Evolutionary conservation across 64 coral and sea anemone genomes (phyloP), one percentile per base, ranked within the genome.

Genomic region (Platygyra sinensis): DNA sequence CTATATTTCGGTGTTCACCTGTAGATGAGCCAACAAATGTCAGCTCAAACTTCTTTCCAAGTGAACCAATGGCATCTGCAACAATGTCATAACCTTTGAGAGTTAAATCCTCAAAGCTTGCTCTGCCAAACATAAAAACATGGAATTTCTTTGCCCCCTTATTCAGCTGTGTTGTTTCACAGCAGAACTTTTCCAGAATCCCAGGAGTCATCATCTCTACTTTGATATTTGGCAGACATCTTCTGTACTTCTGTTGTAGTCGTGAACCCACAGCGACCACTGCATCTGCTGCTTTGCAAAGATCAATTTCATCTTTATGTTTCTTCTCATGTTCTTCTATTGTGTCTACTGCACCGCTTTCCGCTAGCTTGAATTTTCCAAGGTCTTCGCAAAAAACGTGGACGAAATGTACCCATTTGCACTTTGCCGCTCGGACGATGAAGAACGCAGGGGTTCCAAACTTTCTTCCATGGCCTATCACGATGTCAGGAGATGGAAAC

Each of bases 1-100:
- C 29, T 18, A 87, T 10, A 11, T 80, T 62, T 36, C 52, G 50
- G 38, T 79, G 72, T 33, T 79, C 39, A 0, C 74, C 74, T 30
- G 0, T 3, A 5, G 74, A 22, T 69, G 90, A 73, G 32, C 90
- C 80, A 50, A 92, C 90, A 57, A 83, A 74, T 15, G 57, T 61
- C 15, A 92, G 10, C 16, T 32, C 19, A 49, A 63, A 87, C 0
- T 30, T 22, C 10, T 19, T 13, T 9, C 61, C 42, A 72, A 92
- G 90, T 12, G 18, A 65, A 0, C 22, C 39, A 18, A 86, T 36
- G 27, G 90, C 90, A 27, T 92, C 31, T 13, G 74, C 90, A 19
- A 63, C 49, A 18, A 87, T 59, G 28, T 92, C 90, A 65, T 49
- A 92, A 3, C 90, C 90, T 20, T 92, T 92, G 1, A 92, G 32